These are phyloP conservation scores for Acheta domesticus DNA, from an alignment of 2,888 invertebrate species.

Conservation along the genomic window DNA sequence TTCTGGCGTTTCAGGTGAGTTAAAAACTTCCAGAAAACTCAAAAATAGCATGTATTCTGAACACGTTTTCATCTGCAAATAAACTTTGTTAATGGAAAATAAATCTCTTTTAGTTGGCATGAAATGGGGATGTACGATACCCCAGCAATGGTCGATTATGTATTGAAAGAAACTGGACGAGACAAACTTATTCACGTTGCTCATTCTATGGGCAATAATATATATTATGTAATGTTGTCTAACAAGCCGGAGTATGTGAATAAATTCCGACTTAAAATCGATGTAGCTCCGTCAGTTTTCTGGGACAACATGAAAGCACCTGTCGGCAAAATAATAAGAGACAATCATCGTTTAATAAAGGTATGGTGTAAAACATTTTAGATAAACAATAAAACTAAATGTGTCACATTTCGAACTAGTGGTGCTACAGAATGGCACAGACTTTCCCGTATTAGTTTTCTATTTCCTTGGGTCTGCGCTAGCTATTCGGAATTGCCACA, in stretches of 20 bases:
- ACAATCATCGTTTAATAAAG: background rate
- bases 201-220: background rate
- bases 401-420: no score
- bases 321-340: background rate
- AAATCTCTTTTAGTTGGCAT: background rate
- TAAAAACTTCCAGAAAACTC: background rate
- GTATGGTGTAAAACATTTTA: background rate
- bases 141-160: background rate
- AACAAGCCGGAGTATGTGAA: background rate
- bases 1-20: background rate
- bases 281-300: background rate
- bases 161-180: background rate
- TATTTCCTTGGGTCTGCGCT: no score
- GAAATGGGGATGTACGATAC: background rate
- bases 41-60: background rate
- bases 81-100: background rate
- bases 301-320: background rate
- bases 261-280: background rate
- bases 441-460: no score
- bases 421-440: no score
- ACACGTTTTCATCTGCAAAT: background rate
- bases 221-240: background rate
- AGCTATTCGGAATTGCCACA: no score
- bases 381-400: no score
- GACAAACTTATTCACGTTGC: background rate